phyloP scores from a whole-genome alignment of 2,113 vertebrate genomes.

The Engystomops pustulosus region DNA sequence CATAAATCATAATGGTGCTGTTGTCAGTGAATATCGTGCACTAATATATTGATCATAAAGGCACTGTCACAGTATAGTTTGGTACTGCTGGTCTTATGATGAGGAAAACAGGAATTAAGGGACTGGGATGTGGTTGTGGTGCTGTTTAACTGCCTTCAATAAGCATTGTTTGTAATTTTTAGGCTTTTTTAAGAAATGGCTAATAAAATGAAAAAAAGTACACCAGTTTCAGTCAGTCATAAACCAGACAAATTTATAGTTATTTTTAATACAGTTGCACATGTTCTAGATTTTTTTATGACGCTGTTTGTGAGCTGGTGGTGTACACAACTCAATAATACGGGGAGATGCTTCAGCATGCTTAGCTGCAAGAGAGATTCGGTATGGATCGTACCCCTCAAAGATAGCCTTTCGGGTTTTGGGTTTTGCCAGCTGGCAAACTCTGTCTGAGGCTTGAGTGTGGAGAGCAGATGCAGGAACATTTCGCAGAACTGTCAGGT shows the following conservation, averaged over 20 bases:
- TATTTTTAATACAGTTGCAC: neutral
- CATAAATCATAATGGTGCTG: too few relatives aligned
- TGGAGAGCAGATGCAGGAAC: conserved; percentile 60
- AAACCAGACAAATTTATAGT: neutral
- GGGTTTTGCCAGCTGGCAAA: conserved; percentile 65
- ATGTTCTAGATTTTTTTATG: conserved; percentile 20
- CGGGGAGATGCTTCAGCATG: conserved; percentile 61
- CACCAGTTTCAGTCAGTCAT: neutral
- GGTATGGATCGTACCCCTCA: conserved; percentile 62
- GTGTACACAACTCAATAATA: conserved; percentile 63
- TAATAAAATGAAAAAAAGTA: too few relatives aligned
- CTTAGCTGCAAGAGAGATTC: conserved; percentile 62
- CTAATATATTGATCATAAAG: too few relatives aligned
- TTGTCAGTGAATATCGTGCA: too few relatives aligned
- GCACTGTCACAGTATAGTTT: too few relatives aligned
- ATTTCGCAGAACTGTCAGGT: conserved; percentile 62
- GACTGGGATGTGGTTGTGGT: too few relatives aligned
- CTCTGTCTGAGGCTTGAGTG: conserved; percentile 61
- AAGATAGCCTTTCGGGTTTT: conserved; percentile 60
- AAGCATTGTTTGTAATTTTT: too few relatives aligned
- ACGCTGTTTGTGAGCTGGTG: conserved; percentile 41
- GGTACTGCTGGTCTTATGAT: too few relatives aligned
- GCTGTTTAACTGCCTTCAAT: too few relatives aligned
- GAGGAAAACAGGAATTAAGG: too few relatives aligned
- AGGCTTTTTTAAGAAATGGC: too few relatives aligned